These are phyloP conservation scores for Nanorana parkeri DNA, from an alignment of 2,113 vertebrate species.

Conservation along the genomic window DNA sequence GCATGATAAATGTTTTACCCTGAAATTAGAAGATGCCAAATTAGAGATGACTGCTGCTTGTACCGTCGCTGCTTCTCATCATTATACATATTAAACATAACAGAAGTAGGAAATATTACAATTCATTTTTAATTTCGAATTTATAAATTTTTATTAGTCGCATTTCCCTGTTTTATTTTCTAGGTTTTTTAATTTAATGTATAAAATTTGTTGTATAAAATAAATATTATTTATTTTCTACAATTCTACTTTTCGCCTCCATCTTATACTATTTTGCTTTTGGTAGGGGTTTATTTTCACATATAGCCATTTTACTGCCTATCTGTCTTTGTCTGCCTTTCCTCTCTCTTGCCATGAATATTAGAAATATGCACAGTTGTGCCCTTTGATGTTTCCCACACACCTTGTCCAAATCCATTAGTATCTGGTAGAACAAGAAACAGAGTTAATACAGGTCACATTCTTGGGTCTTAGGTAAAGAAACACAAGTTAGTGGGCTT, in stretches of 20 bases:
- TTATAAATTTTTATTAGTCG: too few species aligned
- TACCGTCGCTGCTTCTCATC: too few species aligned
- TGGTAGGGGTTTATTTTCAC: not conserved
- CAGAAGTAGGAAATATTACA: too few species aligned
- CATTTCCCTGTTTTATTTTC: too few species aligned
- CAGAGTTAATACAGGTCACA: slow-evolving; percentile 53
- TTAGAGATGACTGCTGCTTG: too few species aligned
- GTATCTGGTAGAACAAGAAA: slow-evolving; percentile 43
- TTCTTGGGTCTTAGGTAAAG: slow-evolving; percentile 48
- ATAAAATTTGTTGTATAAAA: too few species aligned
- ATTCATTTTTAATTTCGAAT: too few species aligned
- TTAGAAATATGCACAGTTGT: slow-evolving; percentile 30
- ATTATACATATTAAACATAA: too few species aligned
- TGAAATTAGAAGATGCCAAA: too few species aligned
- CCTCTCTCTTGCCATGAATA: slow-evolving; percentile 7
- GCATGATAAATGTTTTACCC: too few species aligned
- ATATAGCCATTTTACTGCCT: not conserved
- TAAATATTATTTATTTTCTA: not conserved
- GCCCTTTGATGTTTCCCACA: slow-evolving; percentile 53
- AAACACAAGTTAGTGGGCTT: slow-evolving; percentile 38
- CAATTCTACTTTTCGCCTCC: not conserved
- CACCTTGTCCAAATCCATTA: slow-evolving; percentile 52
- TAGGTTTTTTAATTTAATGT: too few species aligned
- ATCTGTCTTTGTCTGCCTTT: slow-evolving; percentile 11
- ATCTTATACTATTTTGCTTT: not conserved